These are phyloP conservation scores for Rhabdomys dilectus DNA, from an alignment of 2,113 vertebrate genomes.

Conservation along the genomic window DNA sequence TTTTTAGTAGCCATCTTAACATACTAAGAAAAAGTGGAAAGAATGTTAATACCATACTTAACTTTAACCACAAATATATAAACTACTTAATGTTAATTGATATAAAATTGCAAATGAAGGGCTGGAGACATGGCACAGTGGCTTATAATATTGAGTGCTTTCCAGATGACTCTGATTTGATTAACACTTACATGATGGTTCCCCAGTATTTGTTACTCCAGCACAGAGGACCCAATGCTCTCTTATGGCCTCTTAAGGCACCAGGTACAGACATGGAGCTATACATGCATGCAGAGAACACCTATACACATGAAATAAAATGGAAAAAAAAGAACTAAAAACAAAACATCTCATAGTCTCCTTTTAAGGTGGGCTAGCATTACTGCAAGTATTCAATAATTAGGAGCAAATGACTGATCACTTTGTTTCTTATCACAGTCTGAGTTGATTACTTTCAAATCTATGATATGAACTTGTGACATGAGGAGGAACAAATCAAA, in stretches of 20 bases:
- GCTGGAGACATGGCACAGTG: neutral
- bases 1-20: neutral
- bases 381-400: neutral
- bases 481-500: neutral
- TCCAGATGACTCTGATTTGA: neutral
- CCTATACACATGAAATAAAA: neutral
- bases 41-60: neutral
- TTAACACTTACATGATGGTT: neutral
- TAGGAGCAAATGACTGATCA: neutral
- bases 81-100: slow-evolving; percentile 9
- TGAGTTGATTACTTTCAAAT: slow-evolving; percentile 21
- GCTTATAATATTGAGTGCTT: neutral
- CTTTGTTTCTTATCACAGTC: neutral
- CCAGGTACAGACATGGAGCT: neutral
- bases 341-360: neutral
- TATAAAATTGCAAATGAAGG: neutral
- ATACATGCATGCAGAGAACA: too few species aligned
- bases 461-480: neutral
- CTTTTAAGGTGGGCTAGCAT: neutral
- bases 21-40: neutral
- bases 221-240: neutral
- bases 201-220: neutral
- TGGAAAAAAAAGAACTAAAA: neutral
- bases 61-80: neutral
- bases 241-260: too few species aligned